These are phyloP conservation scores for Caradrina kadenii DNA, from an alignment of 2,888 invertebrate genomes.

Conservation along the genomic window DNA sequence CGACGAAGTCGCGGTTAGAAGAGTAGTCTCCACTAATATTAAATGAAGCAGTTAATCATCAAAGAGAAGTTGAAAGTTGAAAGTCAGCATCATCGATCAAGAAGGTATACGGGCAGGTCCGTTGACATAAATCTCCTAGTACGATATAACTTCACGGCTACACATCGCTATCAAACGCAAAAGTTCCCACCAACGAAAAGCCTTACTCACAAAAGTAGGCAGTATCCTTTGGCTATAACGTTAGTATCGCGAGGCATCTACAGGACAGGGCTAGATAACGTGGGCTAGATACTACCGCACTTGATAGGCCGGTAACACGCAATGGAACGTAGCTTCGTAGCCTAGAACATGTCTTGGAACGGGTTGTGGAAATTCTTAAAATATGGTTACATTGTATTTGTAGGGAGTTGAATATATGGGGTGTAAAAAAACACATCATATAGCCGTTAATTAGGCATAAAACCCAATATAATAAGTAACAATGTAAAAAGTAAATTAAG, in stretches of 20 bases:
- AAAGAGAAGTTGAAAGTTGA: too few relatives aligned
- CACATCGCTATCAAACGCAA: conserved; percentile 1
- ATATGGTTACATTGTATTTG: conserved; percentile 13
- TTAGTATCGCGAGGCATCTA: conserved; percentile 59
- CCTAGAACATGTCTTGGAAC: conserved; percentile 10
- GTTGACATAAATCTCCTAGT: background rate
- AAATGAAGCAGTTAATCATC: too few relatives aligned
- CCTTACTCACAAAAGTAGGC: conserved; percentile 35
- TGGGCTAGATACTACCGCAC: conserved; percentile 56
- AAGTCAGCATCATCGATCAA: too few relatives aligned
- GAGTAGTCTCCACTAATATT: too few relatives aligned
- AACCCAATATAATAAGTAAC: too few relatives aligned
- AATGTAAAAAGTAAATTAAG: too few relatives aligned
- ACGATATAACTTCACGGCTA: background rate
- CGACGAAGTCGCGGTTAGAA: too few relatives aligned
- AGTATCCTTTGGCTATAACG: conserved; percentile 41
- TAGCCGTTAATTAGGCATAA: too few relatives aligned
- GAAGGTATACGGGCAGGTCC: too few relatives aligned
- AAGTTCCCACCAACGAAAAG: conserved; percentile 45
- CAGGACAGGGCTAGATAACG: conserved; percentile 60
- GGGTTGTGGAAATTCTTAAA: conserved; percentile 9
- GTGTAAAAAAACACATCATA: too few relatives aligned
- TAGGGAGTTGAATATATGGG: background rate
- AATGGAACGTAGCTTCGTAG: conserved; percentile 34
- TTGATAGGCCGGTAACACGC: conserved; percentile 64